Evolutionary conservation across 2,113 vertebrate species (phyloP), one percentile per base, ranked within the genome.

Genomic region (Siphamia tubifer): DNA sequence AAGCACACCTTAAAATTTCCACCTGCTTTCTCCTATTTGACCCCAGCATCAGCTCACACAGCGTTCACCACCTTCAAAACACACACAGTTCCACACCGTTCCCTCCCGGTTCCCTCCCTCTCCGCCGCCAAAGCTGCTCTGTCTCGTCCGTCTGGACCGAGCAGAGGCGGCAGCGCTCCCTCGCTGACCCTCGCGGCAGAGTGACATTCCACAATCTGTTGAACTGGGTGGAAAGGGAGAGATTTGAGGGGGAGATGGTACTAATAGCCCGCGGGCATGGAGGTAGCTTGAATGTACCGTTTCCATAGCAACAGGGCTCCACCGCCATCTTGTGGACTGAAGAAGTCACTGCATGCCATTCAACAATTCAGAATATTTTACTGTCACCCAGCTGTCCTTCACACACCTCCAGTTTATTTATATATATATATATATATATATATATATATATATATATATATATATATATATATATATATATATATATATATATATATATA

Each of bases 311-410:
- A 89, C 84, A 2, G 38, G 23, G 16, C 57, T 82, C 28, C 64
- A 51, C 54, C 81, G 71, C 88, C 88, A 74, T 73, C 92, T 79
- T 85, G 85, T 92, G 91, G 89, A 54, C 51, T 53, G 25, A 25
- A 3, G 44, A 28, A 57, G 15, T 31, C 28, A 16, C 43, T 77
- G 51, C 81, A 51, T 13, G 13, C 8, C 6, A 31, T 40, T 7
- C 55, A 28, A 43, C n/a, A 0, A 58, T 23, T 11, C 1, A 15
- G 20, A 10, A 24, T 5, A 28, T 3, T 5, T 6, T n/a, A n/a
- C n/a, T n/a, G n/a, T 17, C 40, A 28, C 25, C 16, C 43, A 48
- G 15, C n/a, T 30, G 16, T 30, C 12, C 16, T 52, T 40, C 16
- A 19, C 24, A 10, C 20, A 25, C 21, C 32, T 48, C 13, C 1